phyloP scores from a whole-genome alignment of 1,140 invertebrate genomes.

The Glomeris maerens region DNA sequence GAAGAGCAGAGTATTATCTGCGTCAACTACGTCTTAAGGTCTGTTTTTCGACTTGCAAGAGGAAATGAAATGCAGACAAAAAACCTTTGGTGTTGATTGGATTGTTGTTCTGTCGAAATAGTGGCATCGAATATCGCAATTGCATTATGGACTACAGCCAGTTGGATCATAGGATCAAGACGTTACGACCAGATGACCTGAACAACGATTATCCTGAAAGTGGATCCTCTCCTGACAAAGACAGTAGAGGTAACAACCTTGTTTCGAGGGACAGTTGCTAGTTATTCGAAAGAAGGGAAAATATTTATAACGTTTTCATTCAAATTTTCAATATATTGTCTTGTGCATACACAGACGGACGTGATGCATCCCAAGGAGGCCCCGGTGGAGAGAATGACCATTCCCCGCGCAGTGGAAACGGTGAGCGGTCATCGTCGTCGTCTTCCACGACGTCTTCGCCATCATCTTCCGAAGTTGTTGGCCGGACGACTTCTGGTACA shows the following conservation, averaged over 20 bases:
- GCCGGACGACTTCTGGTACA: too few species aligned
- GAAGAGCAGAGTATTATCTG: slow-evolving; percentile 93
- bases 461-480: too few species aligned
- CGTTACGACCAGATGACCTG: slow-evolving; percentile 23
- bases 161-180: slow-evolving; percentile 45
- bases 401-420: too few species aligned
- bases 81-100: background rate
- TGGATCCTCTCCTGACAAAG: slow-evolving; percentile 5
- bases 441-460: too few species aligned
- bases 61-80: background rate
- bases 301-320: background rate
- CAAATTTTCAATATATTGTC: too few species aligned
- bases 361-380: slow-evolving; percentile 6
- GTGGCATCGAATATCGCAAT: slow-evolving; percentile 76
- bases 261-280: background rate
- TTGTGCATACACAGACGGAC: slow-evolving; percentile 6
- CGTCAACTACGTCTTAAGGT: slow-evolving; percentile 89
- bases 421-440: too few species aligned
- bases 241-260: slow-evolving; percentile 3
- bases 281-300: background rate
- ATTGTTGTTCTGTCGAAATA: slow-evolving; percentile 28
- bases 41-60: slow-evolving; percentile 26
- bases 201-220: slow-evolving; percentile 11
- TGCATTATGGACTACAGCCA: slow-evolving; percentile 86
- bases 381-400: too few species aligned